Percentiles rank a stretch among this genome's conserved stretches.
Conservation (phyloP, 1,140 invertebrate genomes). For the Monochamus saltuarius region DNA sequence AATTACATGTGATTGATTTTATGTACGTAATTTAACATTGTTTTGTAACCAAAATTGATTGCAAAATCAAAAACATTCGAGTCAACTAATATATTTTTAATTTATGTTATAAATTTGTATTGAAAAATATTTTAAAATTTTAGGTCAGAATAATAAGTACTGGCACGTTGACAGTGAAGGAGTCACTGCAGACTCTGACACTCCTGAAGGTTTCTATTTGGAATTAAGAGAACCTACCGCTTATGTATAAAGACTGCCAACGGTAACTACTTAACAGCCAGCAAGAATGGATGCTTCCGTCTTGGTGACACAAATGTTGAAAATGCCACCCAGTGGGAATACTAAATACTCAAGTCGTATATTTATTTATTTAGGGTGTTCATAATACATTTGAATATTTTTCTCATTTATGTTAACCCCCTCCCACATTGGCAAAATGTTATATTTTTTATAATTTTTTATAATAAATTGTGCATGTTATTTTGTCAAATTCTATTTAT, state of each 20-base stretch:
- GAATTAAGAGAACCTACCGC: conserved; percentile 90
- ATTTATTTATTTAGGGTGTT: conserved; percentile 10
- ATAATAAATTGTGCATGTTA: conserved; percentile 15
- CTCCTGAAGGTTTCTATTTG: conserved; percentile 86
- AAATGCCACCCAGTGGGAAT: conserved; percentile 90
- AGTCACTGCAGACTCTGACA: conserved; percentile 81
- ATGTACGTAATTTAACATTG: too few relatives aligned
- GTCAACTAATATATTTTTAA: too few relatives aligned
- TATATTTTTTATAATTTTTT: conserved; percentile 13
- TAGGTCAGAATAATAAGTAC: conserved; percentile 91
- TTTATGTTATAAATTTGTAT: neutral
- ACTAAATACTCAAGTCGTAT: conserved; percentile 58
- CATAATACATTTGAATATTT: neutral
- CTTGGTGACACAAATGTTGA: conserved; percentile 77
- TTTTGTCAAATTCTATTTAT: conserved; percentile 16
- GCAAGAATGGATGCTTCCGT: conserved; percentile 92
- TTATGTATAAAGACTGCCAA: conserved; percentile 82
- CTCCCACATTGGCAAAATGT: neutral
- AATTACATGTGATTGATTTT: too few relatives aligned
- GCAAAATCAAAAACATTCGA: too few relatives aligned
- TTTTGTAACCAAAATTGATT: too few relatives aligned
- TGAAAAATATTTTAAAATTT: conserved; percentile 17
- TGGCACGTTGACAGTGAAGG: conserved; percentile 87
- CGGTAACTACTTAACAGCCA: conserved; percentile 84
- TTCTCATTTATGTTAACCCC: conserved; percentile 6